Conservation (phyloP, 2,888 invertebrate species). For the Catocala nupta region DNA sequence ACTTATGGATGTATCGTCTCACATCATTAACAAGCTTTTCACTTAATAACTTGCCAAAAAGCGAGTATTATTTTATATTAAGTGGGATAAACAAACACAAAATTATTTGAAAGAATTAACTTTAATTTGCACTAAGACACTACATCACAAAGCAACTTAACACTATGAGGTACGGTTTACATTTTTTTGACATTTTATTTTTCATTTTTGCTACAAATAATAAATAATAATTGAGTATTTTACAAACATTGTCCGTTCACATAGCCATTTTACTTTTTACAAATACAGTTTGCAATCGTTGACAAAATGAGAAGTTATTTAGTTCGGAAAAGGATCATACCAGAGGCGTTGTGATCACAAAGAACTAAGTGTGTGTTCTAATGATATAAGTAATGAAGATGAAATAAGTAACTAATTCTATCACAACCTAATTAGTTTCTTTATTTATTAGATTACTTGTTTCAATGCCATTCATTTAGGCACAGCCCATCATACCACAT, state of each 20-base stretch:
- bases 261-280: slow-evolving; percentile 32
- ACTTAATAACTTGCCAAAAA: too few species aligned
- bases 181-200: slow-evolving; percentile 58
- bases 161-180: slow-evolving; percentile 46
- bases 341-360: slow-evolving; percentile 3
- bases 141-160: slow-evolving; percentile 52
- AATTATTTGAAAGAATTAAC: slow-evolving; percentile 17
- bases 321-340: slow-evolving; percentile 12
- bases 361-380: not conserved
- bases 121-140: slow-evolving; percentile 51
- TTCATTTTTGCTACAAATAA: slow-evolving; percentile 60
- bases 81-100: not conserved
- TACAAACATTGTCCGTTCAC: slow-evolving; percentile 46
- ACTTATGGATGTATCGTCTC: too few species aligned
- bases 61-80: too few species aligned
- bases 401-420: too few species aligned
- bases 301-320: slow-evolving; percentile 28
- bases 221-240: slow-evolving; percentile 65
- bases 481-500: too few species aligned
- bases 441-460: too few species aligned
- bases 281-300: not conserved
- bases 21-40: too few species aligned
- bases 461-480: too few species aligned
- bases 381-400: too few species aligned
- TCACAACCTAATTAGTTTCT: too few species aligned